These are phyloP conservation scores for Lymantria dispar DNA, from an alignment of 2,888 invertebrate genomes.

Conservation along the genomic window DNA sequence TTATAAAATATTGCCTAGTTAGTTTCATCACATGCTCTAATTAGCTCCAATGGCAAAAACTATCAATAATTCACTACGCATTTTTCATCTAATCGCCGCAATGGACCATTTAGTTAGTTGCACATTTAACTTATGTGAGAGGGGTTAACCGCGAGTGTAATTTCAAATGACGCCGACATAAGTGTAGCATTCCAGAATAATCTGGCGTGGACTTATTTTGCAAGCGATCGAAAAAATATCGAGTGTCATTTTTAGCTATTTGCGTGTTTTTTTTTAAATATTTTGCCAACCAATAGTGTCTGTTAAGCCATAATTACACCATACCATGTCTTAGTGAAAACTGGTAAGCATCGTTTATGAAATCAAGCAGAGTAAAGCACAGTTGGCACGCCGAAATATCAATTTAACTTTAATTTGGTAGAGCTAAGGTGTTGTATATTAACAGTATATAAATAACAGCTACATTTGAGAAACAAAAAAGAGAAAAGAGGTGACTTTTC, in stretches of 20 bases:
- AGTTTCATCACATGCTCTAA: slow-evolving; percentile 23
- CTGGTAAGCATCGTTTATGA: no score
- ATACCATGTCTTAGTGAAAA: no score
- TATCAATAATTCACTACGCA: slow-evolving; percentile 47
- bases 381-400: no score
- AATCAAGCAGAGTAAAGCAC: no score
- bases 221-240: slow-evolving; percentile 10
- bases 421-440: no score
- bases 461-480: no score
- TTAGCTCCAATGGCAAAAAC: slow-evolving; percentile 31
- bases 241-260: background rate
- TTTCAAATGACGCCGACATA: slow-evolving; percentile 52
- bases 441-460: no score
- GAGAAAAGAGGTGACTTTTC: no score
- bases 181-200: slow-evolving; percentile 50
- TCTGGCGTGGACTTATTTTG: slow-evolving; percentile 35
- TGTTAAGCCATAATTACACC: no score
- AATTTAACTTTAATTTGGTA: no score
- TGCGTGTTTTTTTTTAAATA: no score
- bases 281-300: no score
- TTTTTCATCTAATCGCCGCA: slow-evolving; percentile 66
- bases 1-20: slow-evolving; percentile 15
- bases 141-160: slow-evolving; percentile 67
- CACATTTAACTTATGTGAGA: slow-evolving; percentile 33
- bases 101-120: slow-evolving; percentile 51